These are phyloP conservation scores for Physeter macrocephalus DNA, from an alignment of 2,113 vertebrate species.

Conservation along the genomic window DNA sequence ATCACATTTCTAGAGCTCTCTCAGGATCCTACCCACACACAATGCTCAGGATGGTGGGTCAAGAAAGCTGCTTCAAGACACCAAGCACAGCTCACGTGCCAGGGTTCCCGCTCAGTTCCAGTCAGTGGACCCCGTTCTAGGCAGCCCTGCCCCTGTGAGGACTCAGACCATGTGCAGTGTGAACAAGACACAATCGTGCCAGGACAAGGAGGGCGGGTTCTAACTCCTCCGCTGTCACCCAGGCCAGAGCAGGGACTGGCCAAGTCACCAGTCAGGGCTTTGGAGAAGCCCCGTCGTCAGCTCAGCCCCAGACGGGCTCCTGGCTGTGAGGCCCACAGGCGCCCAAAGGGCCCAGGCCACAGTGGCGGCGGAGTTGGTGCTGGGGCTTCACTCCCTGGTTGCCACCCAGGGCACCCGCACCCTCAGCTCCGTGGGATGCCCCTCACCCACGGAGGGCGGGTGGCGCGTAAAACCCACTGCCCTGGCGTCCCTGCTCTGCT, in stretches of 20 bases:
- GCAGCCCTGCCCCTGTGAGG: not conserved
- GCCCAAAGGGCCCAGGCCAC: too few species aligned
- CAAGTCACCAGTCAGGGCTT: accelerated
- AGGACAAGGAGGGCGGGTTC: accelerated
- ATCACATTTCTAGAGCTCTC: not conserved
- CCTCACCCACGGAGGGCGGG: not conserved
- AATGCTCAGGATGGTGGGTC: accelerated
- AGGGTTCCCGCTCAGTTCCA: not conserved
- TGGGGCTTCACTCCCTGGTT: accelerated
- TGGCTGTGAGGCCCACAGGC: accelerated
- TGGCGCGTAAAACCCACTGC: accelerated
- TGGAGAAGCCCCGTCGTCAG: not conserved
- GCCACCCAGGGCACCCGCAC: too few species aligned
- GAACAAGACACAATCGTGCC: accelerated
- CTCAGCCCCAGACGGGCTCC: accelerated
- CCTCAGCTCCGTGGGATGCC: not conserved
- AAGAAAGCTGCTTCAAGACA: not conserved
- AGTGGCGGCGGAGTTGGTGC: accelerated
- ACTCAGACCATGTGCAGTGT: accelerated
- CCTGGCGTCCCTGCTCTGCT: not conserved
- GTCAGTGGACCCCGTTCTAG: accelerated
- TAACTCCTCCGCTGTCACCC: not conserved
- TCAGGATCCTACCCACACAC: accelerated
- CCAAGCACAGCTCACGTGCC: accelerated
- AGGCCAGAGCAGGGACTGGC: not conserved